phyloP scores from a whole-genome alignment of 1,140 invertebrate genomes.

The Drosophila arawakana region DNA sequence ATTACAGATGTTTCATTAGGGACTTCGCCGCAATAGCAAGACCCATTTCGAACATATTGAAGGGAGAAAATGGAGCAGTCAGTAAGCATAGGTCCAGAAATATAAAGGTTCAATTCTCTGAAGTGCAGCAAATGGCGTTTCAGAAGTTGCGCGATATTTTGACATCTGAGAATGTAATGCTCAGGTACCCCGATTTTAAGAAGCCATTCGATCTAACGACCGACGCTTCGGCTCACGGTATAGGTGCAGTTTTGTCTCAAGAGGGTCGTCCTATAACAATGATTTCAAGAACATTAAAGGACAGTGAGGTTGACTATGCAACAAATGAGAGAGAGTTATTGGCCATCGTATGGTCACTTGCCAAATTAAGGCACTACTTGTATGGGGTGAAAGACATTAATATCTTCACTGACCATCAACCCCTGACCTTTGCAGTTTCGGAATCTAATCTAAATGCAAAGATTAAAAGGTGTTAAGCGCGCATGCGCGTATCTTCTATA shows the following conservation, averaged over 20 bases:
- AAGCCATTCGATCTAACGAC: constrained; percentile 21
- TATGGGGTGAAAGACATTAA: neutral
- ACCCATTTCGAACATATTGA: constrained; percentile 19
- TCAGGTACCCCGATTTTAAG: too few relatives aligned
- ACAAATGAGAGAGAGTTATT: too few relatives aligned
- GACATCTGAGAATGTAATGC: too few relatives aligned
- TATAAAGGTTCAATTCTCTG: neutral
- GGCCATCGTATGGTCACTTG: too few relatives aligned
- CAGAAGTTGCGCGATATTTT: too few relatives aligned
- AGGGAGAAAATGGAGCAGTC: constrained; percentile 36
- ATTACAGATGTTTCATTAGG: constrained; percentile 42
- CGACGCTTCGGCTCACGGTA: neutral
- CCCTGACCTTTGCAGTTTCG: constrained; percentile 43
- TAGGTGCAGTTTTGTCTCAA: too few relatives aligned
- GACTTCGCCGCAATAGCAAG: constrained; percentile 36
- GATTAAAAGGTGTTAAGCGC: too few relatives aligned
- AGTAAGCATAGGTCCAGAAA: constrained; percentile 24
- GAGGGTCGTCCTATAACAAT: too few relatives aligned
- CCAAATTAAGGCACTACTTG: too few relatives aligned
- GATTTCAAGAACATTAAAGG: too few relatives aligned
- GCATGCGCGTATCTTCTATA: constrained; percentile 55
- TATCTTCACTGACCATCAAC: constrained; percentile 62
- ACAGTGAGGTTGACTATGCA: too few relatives aligned
- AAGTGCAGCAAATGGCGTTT: too few relatives aligned
- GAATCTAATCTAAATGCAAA: neutral